Conservation (phyloP, 2,797 vertebrate genomes). For the Sebastolobus alascanus region DNA sequence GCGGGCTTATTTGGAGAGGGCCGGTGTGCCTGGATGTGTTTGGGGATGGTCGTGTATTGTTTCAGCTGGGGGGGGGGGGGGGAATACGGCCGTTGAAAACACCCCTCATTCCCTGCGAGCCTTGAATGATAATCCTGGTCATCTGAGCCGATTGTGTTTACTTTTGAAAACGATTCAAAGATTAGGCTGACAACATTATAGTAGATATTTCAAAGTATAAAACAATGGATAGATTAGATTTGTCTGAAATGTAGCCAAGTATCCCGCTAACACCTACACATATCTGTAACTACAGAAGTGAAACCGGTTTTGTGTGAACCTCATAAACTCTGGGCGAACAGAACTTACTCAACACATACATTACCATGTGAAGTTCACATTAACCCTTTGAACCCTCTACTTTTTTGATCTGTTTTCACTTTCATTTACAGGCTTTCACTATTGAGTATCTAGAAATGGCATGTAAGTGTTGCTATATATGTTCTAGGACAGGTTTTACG, state of each 20-base stretch:
- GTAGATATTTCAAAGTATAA: neutral
- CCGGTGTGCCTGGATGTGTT: constrained; percentile 36
- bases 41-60: constrained; percentile 69
- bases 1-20: constrained; percentile 59
- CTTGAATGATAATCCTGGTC: constrained; percentile 37
- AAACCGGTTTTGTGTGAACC: neutral
- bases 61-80: constrained; percentile 75
- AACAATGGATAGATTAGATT: neutral
- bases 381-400: neutral
- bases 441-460: neutral
- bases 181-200: constrained; percentile 13
- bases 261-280: neutral
- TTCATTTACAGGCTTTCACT: neutral
- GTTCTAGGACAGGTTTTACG: too few species aligned
- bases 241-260: neutral
- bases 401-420: neutral
- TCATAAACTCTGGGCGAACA: neutral
- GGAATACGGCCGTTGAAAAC: constrained; percentile 58
- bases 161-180: constrained; percentile 4
- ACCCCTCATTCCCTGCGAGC: constrained; percentile 46
- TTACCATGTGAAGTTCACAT: too few species aligned
- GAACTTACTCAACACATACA: neutral
- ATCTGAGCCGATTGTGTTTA: constrained; percentile 25
- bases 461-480: too few species aligned
- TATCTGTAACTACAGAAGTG: neutral